Evolutionary conservation across 2,113 vertebrate species (phyloP), one percentile per base, ranked within the genome.

Genomic region (Corvus cornix): DNA sequence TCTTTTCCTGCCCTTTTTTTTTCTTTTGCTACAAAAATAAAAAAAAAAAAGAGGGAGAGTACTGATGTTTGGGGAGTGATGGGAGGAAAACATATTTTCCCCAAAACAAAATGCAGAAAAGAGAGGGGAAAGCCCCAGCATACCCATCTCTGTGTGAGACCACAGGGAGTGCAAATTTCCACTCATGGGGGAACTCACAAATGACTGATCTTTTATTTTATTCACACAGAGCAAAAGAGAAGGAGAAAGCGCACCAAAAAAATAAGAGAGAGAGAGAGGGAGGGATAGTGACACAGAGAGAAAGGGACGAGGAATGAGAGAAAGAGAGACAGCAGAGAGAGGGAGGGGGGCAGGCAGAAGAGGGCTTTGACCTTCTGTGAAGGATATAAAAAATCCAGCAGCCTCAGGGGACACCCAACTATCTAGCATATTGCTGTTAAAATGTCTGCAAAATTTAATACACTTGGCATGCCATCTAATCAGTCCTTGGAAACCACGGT

Each of bases 371-470:
- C 99, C 99, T 99, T 99, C 99, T 98, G 98, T 98, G 99, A 99
- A 99, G 98, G 99, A 98, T 98, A 99, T 99, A 98, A 99, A 98
- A 99, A 99, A 99, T 98, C 98, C 98, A 98, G 98, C 97, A 93
- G 98, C 98, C 99, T 98, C 98, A 97, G 97, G 99, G 99, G 99
- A 99, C 98, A 97, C 97, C 97, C 97, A 98, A 98, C 98, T 98
- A 98, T 97, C 98, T 98, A 98, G 98, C 98, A 99, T 99, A 99
- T 99, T 99, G 99, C 98, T 98, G 98, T 99, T 98, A 98, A 99
- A 99, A 99, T 98, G 98, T 98, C 98, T 98, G 98, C 98, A 99
- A 99, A 99, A 99, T 99, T 98, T 99, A 98, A 98, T 97, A 98
- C 98, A 98, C 98, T 98, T 98, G 97, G 98, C 98, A 98, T 98